Conservation (phyloP, 2,888 invertebrate species). For the Eupithecia tripunctaria region DNA sequence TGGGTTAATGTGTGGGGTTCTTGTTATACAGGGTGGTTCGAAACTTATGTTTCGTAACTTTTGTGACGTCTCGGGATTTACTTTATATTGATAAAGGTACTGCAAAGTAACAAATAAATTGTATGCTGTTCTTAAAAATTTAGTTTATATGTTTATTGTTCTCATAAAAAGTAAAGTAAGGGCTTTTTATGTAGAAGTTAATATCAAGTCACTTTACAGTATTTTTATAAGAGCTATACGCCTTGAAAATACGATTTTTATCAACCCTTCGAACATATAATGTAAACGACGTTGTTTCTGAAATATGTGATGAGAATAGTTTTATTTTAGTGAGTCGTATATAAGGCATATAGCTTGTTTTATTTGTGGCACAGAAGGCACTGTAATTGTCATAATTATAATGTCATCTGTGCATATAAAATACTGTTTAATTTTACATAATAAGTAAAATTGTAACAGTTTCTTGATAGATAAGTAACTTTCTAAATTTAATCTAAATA, state of each 20-base stretch:
- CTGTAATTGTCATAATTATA: slow-evolving; percentile 54
- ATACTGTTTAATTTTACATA: slow-evolving; percentile 35
- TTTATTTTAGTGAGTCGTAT: background rate
- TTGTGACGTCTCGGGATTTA: slow-evolving; percentile 9
- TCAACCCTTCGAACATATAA: too few relatives aligned
- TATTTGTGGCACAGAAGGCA: slow-evolving; percentile 47
- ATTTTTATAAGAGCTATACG: slow-evolving; percentile 37
- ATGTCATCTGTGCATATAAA: slow-evolving; percentile 52
- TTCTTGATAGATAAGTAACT: background rate
- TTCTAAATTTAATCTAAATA: slow-evolving; percentile 41
- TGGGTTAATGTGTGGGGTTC: slow-evolving; percentile 23
- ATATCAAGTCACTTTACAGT: slow-evolving; percentile 32
- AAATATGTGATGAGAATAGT: background rate
- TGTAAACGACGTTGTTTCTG: background rate
- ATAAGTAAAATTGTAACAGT: slow-evolving; percentile 46
- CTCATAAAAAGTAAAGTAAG: slow-evolving; percentile 27
- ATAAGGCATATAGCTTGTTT: slow-evolving; percentile 28
- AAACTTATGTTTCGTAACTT: slow-evolving; percentile 1
- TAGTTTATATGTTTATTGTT: slow-evolving; percentile 5
- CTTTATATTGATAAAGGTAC: slow-evolving; percentile 29
- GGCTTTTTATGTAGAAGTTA: slow-evolving; percentile 25
- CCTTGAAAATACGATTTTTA: slow-evolving; percentile 18
- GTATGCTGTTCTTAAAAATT: background rate
- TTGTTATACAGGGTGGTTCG: slow-evolving; percentile 21
- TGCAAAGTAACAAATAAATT: slow-evolving; percentile 24